Evolutionary conservation across 2,113 vertebrate species (phyloP).

Genomic region (Smithornis capensis): DNA sequence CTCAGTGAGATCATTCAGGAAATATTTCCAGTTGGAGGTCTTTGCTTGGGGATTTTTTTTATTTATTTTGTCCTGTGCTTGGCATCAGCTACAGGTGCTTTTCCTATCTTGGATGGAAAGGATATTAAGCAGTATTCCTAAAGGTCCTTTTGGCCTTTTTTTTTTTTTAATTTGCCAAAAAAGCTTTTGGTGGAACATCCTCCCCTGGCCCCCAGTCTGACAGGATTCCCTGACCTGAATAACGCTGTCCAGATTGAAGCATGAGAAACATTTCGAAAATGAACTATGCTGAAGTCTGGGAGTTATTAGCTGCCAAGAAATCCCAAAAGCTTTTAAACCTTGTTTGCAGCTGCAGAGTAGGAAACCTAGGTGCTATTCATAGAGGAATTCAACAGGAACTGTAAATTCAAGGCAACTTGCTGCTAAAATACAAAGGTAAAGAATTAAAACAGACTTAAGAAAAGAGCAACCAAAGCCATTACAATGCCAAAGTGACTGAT

Average conservation of each 20-base stretch:
- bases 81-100: slow-evolving; percentile 60
- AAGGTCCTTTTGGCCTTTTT: slow-evolving; percentile 18
- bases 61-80: slow-evolving; percentile 51
- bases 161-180: slow-evolving; percentile 31
- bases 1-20: slow-evolving; percentile 20
- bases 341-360: slow-evolving; percentile 48
- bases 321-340: slow-evolving; percentile 28
- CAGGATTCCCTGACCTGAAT: slow-evolving; percentile 51
- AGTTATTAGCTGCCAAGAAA: slow-evolving; percentile 47
- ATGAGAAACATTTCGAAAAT: slow-evolving; percentile 38
- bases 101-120: slow-evolving; percentile 60
- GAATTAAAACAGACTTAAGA: slow-evolving; percentile 45
- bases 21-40: slow-evolving; percentile 39
- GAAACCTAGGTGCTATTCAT: slow-evolving; percentile 47
- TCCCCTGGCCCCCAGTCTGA: slow-evolving; percentile 48
- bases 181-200: slow-evolving; percentile 38
- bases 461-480: not conserved
- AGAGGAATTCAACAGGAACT: slow-evolving; percentile 50
- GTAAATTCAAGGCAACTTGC: slow-evolving; percentile 57
- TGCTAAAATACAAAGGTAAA: slow-evolving; percentile 48
- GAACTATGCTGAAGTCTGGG: slow-evolving; percentile 39
- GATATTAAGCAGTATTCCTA: slow-evolving; percentile 57
- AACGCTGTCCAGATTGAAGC: slow-evolving; percentile 62
- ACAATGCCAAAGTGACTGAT: slow-evolving; percentile 12
- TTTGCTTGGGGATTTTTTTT: slow-evolving; percentile 1